These are phyloP conservation scores for Labeo calbasu DNA, from an alignment of 2,797 vertebrate genomes.

Conservation along the genomic window DNA sequence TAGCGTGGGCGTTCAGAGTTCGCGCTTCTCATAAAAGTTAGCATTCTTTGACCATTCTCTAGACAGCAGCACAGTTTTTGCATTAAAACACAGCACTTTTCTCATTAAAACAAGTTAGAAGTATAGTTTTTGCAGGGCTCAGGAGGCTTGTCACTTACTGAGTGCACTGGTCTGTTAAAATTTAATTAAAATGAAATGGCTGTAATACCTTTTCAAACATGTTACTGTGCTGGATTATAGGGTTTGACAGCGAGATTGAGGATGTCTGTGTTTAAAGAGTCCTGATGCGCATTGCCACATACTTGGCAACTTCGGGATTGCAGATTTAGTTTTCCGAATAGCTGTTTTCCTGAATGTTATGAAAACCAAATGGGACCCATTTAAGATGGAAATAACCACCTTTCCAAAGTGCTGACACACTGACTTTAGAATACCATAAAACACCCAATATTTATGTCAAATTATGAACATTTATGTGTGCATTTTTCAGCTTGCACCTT, in stretches of 20 bases:
- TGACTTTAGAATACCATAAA: constrained; percentile 2
- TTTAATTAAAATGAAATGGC: constrained; percentile 52
- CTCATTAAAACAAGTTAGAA: constrained; percentile 45
- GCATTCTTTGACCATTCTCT: constrained; percentile 60
- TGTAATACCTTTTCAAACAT: constrained; percentile 53
- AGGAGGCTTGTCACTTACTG: constrained; percentile 61
- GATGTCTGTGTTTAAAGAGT: constrained; percentile 20
- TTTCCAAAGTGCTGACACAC: constrained; percentile 27
- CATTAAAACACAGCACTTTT: constrained; percentile 60
- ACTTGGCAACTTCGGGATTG: constrained; percentile 13
- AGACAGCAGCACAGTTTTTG: constrained; percentile 51
- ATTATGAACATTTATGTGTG: not conserved
- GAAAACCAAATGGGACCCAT: constrained; percentile 35
- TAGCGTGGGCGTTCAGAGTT: constrained; percentile 51
- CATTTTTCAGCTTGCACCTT: constrained; percentile 2
- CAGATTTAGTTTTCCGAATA: constrained; percentile 21
- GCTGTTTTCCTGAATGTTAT: constrained; percentile 38
- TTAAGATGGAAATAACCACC: constrained; percentile 34
- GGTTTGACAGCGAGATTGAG: constrained; percentile 30
- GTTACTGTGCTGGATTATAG: constrained; percentile 39
- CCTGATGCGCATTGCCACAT: not conserved
- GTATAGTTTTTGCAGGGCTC: constrained; percentile 37
- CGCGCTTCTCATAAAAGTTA: constrained; percentile 61
- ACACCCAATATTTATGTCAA: not conserved
- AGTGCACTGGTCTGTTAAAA: constrained; percentile 59